Evolutionary conservation across 2,888 invertebrate species (phyloP).

Genomic region (Drosophila villosipedis): DNA sequence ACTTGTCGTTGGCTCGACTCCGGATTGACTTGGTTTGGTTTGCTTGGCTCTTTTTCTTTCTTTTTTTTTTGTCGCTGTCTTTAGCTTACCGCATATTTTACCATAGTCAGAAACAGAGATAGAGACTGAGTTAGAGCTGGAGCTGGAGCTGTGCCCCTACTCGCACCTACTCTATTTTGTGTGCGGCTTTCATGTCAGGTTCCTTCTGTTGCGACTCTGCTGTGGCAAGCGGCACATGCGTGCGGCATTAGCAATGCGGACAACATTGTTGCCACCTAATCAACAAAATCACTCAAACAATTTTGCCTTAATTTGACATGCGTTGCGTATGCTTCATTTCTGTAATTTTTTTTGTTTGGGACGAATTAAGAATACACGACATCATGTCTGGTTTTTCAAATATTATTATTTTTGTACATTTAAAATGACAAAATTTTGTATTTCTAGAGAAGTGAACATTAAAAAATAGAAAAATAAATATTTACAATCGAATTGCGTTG

Average conservation of each 20-base stretch:
- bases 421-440: conserved; percentile 70
- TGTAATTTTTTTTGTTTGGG: not conserved
- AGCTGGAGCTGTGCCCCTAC: conserved; percentile 18
- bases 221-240: conserved; percentile 33
- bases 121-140: conserved; percentile 35
- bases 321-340: not conserved
- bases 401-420: conserved; percentile 70
- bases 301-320: conserved; percentile 8
- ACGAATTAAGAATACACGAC: not conserved
- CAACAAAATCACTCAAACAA: conserved; percentile 10
- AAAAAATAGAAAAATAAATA: conserved; percentile 82
- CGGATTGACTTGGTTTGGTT: conserved; percentile 39
- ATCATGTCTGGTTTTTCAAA: conserved; percentile 28
- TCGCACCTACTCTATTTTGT: conserved; percentile 52
- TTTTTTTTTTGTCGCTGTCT: conserved; percentile 32
- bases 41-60: conserved; percentile 7
- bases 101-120: conserved; percentile 25
- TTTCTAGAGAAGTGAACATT: conserved; percentile 64
- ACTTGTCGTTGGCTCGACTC: conserved; percentile 50
- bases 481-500: conserved; percentile 83
- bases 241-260: conserved; percentile 65
- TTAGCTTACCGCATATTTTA: conserved; percentile 55
- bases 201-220: conserved; percentile 36
- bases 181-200: conserved; percentile 60
- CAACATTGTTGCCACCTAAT: conserved; percentile 42